Evolutionary conservation across 2,888 invertebrate genomes (phyloP).

Genomic region (Cotesia congregata): DNA sequence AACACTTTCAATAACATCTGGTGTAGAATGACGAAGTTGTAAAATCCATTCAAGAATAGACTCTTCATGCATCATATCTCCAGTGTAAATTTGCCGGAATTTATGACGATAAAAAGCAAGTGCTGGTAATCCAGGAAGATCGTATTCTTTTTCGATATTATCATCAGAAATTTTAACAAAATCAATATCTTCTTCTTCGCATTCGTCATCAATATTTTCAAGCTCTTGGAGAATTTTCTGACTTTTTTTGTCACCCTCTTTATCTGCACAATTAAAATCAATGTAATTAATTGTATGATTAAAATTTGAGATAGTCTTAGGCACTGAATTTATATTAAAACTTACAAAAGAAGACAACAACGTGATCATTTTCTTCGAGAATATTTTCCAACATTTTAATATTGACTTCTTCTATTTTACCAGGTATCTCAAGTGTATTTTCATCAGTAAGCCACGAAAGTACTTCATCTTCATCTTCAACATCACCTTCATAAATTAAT

Average conservation of each 20-base stretch:
- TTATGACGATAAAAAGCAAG: constrained; percentile 90
- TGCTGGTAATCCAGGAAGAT: constrained; percentile 84
- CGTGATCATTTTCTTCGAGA: constrained; percentile 87
- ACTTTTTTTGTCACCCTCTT: constrained; percentile 90
- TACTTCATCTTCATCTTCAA: constrained; percentile 93
- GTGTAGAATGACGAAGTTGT: constrained; percentile 85
- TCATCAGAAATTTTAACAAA: constrained; percentile 94
- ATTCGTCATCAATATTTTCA: constrained; percentile 94
- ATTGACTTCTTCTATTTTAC: constrained; percentile 94
- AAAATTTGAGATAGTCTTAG: background rate
- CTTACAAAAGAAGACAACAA: constrained; percentile 95
- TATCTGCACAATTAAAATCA: constrained; percentile 74
- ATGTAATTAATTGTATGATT: background rate
- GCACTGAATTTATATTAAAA: constrained; percentile 10
- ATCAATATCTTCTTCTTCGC: constrained; percentile 91
- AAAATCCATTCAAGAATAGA: constrained; percentile 92
- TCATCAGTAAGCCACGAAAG: constrained; percentile 93
- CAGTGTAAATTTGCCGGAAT: constrained; percentile 89
- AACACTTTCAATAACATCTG: constrained; percentile 92
- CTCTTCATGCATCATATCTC: constrained; percentile 93
- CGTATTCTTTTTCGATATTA: constrained; percentile 89
- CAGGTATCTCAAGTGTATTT: constrained; percentile 90
- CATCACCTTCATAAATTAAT: constrained; percentile 85
- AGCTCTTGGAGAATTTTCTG: constrained; percentile 89
- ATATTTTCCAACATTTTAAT: constrained; percentile 91